Conservation (phyloP, 2,113 vertebrate genomes). For the Brachyistius frenatus region DNA sequence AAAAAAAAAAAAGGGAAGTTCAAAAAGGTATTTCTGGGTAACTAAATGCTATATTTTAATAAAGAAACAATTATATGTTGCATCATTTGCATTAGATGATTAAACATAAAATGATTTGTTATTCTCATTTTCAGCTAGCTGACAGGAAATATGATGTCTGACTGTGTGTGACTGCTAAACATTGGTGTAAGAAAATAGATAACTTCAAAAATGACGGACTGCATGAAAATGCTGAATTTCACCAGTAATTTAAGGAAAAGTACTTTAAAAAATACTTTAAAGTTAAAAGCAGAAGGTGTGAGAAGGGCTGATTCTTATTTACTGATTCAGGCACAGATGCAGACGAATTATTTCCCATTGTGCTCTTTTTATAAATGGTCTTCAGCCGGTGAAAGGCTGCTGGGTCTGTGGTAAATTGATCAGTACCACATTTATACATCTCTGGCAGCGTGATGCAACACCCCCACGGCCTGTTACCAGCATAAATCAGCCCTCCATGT, state of each 20-base stretch:
- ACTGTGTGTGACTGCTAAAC: too few species aligned
- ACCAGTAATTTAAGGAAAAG: too few species aligned
- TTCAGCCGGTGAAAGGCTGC: conserved; percentile 25
- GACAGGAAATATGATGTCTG: too few species aligned
- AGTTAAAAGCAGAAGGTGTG: not conserved
- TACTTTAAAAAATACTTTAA: not conserved
- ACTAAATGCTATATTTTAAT: too few species aligned
- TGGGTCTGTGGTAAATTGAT: conserved; percentile 43
- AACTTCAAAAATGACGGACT: too few species aligned
- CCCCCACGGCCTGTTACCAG: conserved; percentile 5
- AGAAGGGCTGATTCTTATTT: not conserved
- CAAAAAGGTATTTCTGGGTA: too few species aligned
- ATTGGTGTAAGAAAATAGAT: too few species aligned
- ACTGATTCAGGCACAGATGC: not conserved
- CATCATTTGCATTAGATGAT: too few species aligned
- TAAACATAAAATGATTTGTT: too few species aligned
- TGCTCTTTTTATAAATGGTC: conserved; percentile 48
- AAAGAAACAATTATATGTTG: not conserved
- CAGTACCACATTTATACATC: conserved; percentile 53
- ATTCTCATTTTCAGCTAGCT: too few species aligned
- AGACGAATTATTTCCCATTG: conserved; percentile 38
- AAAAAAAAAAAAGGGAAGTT: too few species aligned
- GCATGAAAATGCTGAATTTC: too few species aligned
- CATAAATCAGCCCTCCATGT: conserved; percentile 67
- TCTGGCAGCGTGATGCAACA: conserved; percentile 22